A percentile compares a stretch with the other conserved stretches of the same genome.
phyloP scores from a whole-genome alignment of 2,797 vertebrate species.

The Mastacembelus armatus region DNA sequence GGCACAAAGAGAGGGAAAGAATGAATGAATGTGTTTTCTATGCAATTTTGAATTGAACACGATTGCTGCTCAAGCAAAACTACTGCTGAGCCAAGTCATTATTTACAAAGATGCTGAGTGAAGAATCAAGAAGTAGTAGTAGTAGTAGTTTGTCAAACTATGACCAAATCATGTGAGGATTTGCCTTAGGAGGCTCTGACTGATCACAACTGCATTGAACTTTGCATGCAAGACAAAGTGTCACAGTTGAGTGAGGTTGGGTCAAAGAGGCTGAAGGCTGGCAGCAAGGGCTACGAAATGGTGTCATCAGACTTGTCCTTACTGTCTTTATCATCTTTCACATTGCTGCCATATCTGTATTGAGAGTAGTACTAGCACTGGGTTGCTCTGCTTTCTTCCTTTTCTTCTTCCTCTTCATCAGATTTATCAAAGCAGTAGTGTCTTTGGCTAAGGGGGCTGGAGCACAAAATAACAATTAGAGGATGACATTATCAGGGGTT shows the following conservation, averaged over 20 bases:
- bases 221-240: conserved; percentile 55
- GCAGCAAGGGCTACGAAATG: conserved; percentile 73
- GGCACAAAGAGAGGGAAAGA: conserved; percentile 24
- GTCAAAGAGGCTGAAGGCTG: neutral
- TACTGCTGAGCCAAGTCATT: conserved; percentile 28
- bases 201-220: conserved; percentile 24
- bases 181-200: conserved; percentile 20
- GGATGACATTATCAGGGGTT: neutral
- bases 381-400: conserved; percentile 78
- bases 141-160: conserved; percentile 12
- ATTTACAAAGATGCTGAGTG: conserved; percentile 32
- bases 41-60: no score
- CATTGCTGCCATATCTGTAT: conserved; percentile 79
- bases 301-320: conserved; percentile 82
- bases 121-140: neutral
- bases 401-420: conserved; percentile 93
- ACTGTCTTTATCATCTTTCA: conserved; percentile 86
- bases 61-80: conserved; percentile 41
- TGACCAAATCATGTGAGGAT: conserved; percentile 12
- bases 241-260: neutral
- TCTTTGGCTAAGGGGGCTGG: conserved; percentile 89
- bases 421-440: conserved; percentile 84
- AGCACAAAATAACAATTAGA: neutral
- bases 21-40: no score
- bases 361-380: conserved; percentile 74